These are phyloP conservation scores for Pica pica DNA, from an alignment of 2,113 vertebrate genomes.

Conservation along the genomic window DNA sequence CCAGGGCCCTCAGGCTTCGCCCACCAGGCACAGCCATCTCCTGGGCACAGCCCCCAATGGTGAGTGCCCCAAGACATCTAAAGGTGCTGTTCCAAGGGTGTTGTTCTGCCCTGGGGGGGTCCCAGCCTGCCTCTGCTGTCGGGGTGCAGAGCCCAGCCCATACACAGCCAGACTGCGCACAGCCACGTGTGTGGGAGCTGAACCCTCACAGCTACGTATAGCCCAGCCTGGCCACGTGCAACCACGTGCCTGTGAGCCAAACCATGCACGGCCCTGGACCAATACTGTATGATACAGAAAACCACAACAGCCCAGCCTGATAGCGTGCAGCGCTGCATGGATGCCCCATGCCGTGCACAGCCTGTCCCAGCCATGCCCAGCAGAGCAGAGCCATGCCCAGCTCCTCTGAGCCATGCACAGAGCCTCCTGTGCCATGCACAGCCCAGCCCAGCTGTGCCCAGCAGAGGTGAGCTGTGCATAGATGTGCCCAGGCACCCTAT, in stretches of 20 bases:
- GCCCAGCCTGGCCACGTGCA: background rate
- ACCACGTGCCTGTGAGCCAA: background rate
- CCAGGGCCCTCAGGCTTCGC: fast-evolving
- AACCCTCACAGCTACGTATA: background rate
- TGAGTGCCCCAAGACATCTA: background rate
- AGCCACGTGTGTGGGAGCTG: background rate
- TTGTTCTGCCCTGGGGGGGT: background rate
- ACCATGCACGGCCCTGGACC: background rate
- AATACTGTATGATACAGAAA: background rate
- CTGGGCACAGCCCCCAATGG: background rate
- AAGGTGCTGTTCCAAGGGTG: background rate
- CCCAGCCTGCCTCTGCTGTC: background rate
- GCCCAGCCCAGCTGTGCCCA: fast-evolving
- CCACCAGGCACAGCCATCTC: background rate
- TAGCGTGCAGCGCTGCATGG: background rate
- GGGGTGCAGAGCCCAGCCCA: background rate
- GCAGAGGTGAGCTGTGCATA: background rate
- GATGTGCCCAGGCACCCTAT: fast-evolving
- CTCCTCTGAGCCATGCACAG: background rate
- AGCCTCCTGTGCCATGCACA: background rate
- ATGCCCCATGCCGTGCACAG: fast-evolving
- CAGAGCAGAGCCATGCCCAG: background rate
- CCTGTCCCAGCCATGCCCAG: too few species aligned
- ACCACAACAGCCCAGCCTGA: background rate
- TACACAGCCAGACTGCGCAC: background rate